Evolutionary conservation across 2,888 invertebrate genomes (phyloP).

Genomic region (Eristalis pertinax): DNA sequence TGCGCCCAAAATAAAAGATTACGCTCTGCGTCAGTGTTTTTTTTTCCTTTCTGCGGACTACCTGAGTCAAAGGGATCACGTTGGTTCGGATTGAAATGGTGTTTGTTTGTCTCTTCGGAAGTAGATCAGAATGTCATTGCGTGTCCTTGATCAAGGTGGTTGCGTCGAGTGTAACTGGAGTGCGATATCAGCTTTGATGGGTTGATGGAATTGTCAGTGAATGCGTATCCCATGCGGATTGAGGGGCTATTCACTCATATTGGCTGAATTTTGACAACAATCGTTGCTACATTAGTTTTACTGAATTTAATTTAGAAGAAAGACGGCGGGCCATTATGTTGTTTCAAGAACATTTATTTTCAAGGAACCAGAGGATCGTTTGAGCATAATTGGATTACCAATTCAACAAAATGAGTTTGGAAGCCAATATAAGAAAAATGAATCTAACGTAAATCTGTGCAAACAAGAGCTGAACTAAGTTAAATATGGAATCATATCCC

Average conservation of each 20-base stretch:
- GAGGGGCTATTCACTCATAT: background rate
- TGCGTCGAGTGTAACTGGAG: background rate
- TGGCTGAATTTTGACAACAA: background rate
- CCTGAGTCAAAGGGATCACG: background rate
- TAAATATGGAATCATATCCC: no score
- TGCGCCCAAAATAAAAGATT: conserved; percentile 55
- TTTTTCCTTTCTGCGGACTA: background rate
- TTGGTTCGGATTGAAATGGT: conserved; percentile 7
- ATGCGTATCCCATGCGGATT: background rate
- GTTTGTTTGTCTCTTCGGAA: background rate
- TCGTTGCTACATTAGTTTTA: background rate
- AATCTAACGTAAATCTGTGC: no score
- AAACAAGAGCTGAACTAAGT: no score
- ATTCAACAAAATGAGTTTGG: no score
- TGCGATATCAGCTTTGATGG: background rate
- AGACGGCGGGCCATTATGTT: no score
- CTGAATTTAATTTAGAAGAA: background rate
- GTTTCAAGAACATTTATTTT: no score
- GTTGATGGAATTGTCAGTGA: background rate
- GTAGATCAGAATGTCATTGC: conserved; percentile 7
- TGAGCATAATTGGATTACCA: no score
- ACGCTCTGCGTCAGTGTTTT: background rate
- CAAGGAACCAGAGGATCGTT: no score
- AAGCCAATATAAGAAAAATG: no score
- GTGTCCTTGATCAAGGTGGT: background rate